Conservation (phyloP, 2,888 invertebrate species). For the Orthonychiurus folsomi region DNA sequence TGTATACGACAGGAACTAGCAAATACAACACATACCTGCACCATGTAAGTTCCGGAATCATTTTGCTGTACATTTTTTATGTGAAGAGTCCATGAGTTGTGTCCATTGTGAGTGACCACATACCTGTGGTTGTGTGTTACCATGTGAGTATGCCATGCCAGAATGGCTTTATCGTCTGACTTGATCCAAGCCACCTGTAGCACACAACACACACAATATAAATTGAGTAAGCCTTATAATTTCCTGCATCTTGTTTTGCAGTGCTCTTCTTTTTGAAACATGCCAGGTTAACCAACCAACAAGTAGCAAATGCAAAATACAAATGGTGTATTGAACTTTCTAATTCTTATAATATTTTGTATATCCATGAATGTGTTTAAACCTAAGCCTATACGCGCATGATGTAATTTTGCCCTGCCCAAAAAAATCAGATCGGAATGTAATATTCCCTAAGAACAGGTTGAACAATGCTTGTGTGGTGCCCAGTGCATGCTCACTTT, state of each 20-base stretch:
- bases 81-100: constrained; percentile 86
- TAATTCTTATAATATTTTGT: too few species aligned
- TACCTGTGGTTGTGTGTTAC: constrained; percentile 74
- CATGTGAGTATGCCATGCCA: constrained; percentile 82
- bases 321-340: too few species aligned
- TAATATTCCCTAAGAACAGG: background rate
- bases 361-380: too few species aligned
- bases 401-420: background rate
- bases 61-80: constrained; percentile 81
- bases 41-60: constrained; percentile 86
- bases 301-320: background rate
- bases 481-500: background rate
- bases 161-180: constrained; percentile 78
- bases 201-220: background rate
- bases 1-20: too few species aligned
- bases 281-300: background rate
- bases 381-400: too few species aligned
- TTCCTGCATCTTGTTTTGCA: background rate
- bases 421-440: background rate
- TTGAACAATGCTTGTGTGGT: background rate
- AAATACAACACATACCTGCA: too few species aligned
- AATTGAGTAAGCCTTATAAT: background rate
- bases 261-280: background rate
- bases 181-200: constrained; percentile 83
- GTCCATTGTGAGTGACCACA: constrained; percentile 81